These are phyloP conservation scores for Pogonomyrmex barbatus DNA, from an alignment of 1,140 invertebrate species.

Conservation along the genomic window DNA sequence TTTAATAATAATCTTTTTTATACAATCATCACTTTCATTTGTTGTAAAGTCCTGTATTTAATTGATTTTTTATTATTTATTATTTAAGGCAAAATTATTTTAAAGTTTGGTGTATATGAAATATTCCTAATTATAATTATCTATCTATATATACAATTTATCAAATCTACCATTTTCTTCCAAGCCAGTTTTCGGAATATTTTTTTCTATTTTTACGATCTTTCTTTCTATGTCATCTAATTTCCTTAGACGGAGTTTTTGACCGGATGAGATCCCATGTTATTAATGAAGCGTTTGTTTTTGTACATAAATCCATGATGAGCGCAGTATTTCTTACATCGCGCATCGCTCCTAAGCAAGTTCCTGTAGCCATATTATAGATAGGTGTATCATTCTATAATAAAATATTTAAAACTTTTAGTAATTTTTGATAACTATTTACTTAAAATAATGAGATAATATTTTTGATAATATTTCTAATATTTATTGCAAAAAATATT, in stretches of 20 bases:
- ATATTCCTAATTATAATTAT: slow-evolving; percentile 5
- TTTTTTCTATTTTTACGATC: slow-evolving; percentile 40
- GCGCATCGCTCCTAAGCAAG: slow-evolving; percentile 90
- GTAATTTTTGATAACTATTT: neutral
- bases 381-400: slow-evolving; percentile 90
- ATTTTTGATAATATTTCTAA: neutral
- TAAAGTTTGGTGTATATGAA: neutral
- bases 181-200: slow-evolving; percentile 21
- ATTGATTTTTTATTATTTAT: neutral
- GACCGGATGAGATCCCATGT: slow-evolving; percentile 91
- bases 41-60: neutral
- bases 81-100: neutral
- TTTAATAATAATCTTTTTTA: slow-evolving; percentile 12
- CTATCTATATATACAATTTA: slow-evolving; percentile 29
- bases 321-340: slow-evolving; percentile 87
- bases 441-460: neutral
- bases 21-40: slow-evolving; percentile 50
- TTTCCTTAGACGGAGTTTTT: slow-evolving; percentile 74
- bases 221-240: slow-evolving; percentile 75
- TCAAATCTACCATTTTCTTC: slow-evolving; percentile 7
- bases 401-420: slow-evolving; percentile 44
- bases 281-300: slow-evolving; percentile 85
- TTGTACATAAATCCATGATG: slow-evolving; percentile 91
- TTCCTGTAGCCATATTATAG: slow-evolving; percentile 94
- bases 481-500: neutral